Conservation (phyloP, 2,797 vertebrate species). For the Acanthiza pusilla region DNA sequence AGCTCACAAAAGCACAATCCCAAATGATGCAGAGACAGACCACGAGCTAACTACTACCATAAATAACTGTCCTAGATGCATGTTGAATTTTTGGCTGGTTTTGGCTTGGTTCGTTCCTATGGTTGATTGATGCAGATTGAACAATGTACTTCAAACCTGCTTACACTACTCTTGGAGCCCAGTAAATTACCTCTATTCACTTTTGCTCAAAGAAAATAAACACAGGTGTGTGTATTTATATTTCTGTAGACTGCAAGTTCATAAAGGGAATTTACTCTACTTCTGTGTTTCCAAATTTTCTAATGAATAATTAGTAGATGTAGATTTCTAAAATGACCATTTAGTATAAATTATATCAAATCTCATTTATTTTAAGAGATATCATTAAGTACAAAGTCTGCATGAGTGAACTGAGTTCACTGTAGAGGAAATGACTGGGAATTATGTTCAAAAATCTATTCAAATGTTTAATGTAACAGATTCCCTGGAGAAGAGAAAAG, state of each 20-base stretch:
- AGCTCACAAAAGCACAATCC: neutral
- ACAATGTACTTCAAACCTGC: neutral
- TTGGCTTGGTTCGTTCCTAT: neutral
- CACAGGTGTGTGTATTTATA: neutral
- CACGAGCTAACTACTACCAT: neutral
- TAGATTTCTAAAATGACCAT: constrained; percentile 34
- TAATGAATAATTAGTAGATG: constrained; percentile 51
- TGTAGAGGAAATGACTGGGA: constrained; percentile 56
- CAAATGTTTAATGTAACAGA: constrained; percentile 58
- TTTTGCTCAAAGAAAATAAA: neutral
- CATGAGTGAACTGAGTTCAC: constrained; percentile 52
- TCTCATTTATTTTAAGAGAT: constrained; percentile 63
- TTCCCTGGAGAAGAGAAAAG: constrained; percentile 45
- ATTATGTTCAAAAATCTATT: constrained; percentile 54
- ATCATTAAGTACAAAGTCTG: constrained; percentile 61
- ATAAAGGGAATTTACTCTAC: constrained; percentile 3
- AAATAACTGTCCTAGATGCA: neutral
- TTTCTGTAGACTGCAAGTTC: neutral
- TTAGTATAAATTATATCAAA: constrained; percentile 41
- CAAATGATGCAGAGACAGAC: neutral
- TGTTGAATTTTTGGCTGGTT: neutral
- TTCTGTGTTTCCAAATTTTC: constrained; percentile 14
- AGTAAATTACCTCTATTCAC: neutral
- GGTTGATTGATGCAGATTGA: neutral
- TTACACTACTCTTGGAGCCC: neutral